Base-by-base conservation (phyloP, 2,797 vertebrate genomes). In the Liparis tanakae region DNA sequence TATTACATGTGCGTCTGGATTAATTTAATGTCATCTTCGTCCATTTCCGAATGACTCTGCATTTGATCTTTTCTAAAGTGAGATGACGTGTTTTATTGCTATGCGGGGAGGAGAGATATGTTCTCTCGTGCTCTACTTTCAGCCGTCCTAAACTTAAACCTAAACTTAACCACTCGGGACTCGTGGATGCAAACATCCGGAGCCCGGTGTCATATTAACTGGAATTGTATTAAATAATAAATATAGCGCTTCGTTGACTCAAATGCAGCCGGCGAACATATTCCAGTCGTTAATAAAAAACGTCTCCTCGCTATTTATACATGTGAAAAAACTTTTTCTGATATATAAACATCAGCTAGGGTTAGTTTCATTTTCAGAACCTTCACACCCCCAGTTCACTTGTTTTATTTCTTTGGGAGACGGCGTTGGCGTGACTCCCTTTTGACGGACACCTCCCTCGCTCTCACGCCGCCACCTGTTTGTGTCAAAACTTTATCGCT, bases 381-480 rank as follows among this genome's bases (percentile, higher is more conserved):
- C 57, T 5, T 4, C 44, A n/a, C 22, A 20, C 3, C 43, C 15
- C 36, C 59, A n/a, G 66, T 51, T 22, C 48, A 30, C 33, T 59
- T 0, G 18, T 39, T 25, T 10, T 34, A 20, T 14, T 53, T 53
- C 57, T 46, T 70, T 44, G 57, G 55, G 39, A 44, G 64, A 25
- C 60, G 25, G 15, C 17, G 41, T 59, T 39, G 57, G 48, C 1
- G 10, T n/a, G 62, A 13, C n/a, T 43, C 64, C 10, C 64, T 22
- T 30, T 65, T 69, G 39, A 69, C 3, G 55, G 59, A 79, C 63
- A 22, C 34, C 51, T 62, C 36, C 17, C 20, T 62, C 50, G 1
- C 43, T 22, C 34, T 58, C 48, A 44, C 41, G 54, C 53, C 60
- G 13, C 33, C 67, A 77, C 70, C 76, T 80, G 69, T 59, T 56